phyloP scores from a whole-genome alignment of 2,113 vertebrate genomes.

The Myotis davidii region DNA sequence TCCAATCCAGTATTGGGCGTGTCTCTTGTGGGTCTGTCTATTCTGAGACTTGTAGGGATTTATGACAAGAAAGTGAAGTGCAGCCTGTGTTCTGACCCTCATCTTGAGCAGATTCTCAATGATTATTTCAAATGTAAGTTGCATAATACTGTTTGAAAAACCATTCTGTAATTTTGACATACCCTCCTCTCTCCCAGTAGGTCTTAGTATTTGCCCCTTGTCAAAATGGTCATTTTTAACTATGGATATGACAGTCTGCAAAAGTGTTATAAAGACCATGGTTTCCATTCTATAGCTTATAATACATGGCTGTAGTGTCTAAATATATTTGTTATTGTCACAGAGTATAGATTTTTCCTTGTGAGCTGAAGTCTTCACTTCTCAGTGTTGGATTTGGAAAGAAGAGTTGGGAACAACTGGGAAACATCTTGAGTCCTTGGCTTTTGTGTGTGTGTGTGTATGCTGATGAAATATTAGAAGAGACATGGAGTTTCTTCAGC shows the following conservation, averaged over 20 bases:
- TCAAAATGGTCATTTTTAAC: neutral
- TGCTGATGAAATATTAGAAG: neutral
- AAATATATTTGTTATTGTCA: neutral
- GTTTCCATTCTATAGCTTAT: neutral
- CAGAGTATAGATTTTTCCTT: neutral
- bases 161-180: neutral
- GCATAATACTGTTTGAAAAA: neutral
- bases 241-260: neutral
- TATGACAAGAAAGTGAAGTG: neutral
- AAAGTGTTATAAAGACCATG: neutral
- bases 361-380: neutral
- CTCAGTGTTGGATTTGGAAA: neutral
- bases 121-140: neutral
- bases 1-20: neutral
- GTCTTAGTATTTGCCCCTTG: neutral
- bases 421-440: neutral
- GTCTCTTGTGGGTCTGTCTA: neutral
- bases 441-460: neutral
- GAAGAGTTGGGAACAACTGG: neutral
- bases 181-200: neutral
- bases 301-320: neutral
- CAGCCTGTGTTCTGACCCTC: neutral
- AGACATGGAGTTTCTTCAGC: neutral
- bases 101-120: neutral
- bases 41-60: neutral